Conservation (phyloP, 53 echinoderm and acorn worm genomes). For the Echinarachnius parma region DNA sequence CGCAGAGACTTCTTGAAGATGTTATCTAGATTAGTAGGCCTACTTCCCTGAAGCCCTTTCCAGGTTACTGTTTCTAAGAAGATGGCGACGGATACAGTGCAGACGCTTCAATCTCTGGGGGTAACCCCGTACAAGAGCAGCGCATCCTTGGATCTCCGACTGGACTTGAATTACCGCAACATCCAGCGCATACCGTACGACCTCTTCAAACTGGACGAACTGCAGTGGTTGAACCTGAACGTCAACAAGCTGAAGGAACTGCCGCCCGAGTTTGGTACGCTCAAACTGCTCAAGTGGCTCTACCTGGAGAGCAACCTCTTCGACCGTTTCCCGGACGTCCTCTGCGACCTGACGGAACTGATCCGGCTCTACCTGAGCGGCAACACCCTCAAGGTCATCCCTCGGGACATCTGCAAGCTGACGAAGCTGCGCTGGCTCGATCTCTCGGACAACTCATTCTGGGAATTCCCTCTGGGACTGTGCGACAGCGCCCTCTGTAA, state of each 20-base stretch:
- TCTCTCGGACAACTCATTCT: conserved; percentile 73
- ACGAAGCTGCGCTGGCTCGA: conserved; percentile 64
- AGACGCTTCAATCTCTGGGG: conserved; percentile 23
- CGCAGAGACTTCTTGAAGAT: too few relatives aligned
- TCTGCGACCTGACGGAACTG: conserved; percentile 64
- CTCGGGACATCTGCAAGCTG: conserved; percentile 52
- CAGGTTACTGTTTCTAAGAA: too few relatives aligned
- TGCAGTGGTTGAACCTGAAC: conserved; percentile 91
- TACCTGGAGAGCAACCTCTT: conserved; percentile 80
- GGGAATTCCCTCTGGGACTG: conserved; percentile 74
- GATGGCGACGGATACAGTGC: conserved; percentile 15
- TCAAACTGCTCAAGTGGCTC: conserved; percentile 60
- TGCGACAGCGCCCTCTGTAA: conserved; percentile 43
- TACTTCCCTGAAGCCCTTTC: too few relatives aligned
- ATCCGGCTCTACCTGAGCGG: conserved; percentile 66
- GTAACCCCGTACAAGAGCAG: conserved; percentile 24
- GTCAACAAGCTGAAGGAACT: conserved; percentile 59
- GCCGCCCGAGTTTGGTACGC: conserved; percentile 53
- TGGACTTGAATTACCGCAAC: conserved; percentile 87
- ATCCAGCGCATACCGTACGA: conserved; percentile 67
- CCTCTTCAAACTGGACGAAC: conserved; percentile 68
- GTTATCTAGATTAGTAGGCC: too few relatives aligned
- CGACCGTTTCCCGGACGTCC: conserved; percentile 61
- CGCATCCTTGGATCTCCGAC: conserved; percentile 61
- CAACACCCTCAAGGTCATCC: conserved; percentile 54